phyloP scores from a whole-genome alignment of 2,113 vertebrate genomes.

The Grantiella picta region DNA sequence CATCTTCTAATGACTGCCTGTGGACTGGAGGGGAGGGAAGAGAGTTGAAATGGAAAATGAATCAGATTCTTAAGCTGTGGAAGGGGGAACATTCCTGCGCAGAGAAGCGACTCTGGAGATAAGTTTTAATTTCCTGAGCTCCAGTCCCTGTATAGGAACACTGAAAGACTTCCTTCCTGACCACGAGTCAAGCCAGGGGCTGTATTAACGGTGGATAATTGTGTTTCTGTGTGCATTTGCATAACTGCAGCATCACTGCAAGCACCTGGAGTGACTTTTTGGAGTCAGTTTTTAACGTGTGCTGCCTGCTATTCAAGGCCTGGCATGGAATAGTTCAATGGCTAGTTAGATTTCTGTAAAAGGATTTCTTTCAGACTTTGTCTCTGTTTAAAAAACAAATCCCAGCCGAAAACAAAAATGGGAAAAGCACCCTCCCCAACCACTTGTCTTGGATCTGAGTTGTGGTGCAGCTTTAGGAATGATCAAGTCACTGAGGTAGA shows the following conservation, averaged over 20 bases:
- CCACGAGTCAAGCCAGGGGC: slow-evolving; percentile 44
- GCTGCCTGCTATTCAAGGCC: background rate
- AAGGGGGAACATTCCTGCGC: slow-evolving; percentile 47
- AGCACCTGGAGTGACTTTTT: background rate
- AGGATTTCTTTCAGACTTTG: background rate
- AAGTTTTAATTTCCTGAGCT: slow-evolving; percentile 65
- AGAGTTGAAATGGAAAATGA: slow-evolving; percentile 36
- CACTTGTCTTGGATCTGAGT: background rate
- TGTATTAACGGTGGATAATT: background rate
- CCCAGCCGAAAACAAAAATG: background rate
- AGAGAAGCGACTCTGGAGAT: slow-evolving; percentile 52
- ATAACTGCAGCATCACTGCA: background rate
- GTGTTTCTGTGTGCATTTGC: background rate
- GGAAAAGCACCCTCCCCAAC: background rate
- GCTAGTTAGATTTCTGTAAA: background rate
- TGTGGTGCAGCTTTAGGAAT: background rate
- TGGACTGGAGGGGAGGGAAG: background rate
- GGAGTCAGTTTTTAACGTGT: background rate
- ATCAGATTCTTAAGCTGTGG: slow-evolving; percentile 28
- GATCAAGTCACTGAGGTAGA: background rate
- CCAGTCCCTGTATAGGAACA: slow-evolving; percentile 27
- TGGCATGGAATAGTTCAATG: background rate
- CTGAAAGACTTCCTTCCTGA: slow-evolving; percentile 58
- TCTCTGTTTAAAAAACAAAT: background rate
- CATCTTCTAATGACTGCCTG: background rate